Evolutionary conservation across 2,797 vertebrate genomes (phyloP), one percentile per base, ranked within the genome.

Genomic region (Phyllotis vaccarum): DNA sequence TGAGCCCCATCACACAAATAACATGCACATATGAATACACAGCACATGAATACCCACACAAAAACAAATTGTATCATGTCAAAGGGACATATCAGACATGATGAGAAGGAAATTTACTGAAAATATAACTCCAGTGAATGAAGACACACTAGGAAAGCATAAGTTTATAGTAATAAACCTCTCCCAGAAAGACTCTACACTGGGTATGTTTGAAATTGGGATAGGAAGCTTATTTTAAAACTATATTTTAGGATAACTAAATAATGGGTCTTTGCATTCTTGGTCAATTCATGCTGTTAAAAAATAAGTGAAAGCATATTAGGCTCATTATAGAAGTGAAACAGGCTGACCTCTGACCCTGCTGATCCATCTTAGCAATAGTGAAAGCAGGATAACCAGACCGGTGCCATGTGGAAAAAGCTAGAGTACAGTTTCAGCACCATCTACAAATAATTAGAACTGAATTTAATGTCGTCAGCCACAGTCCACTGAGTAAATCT

Each of bases 221-320:
- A 6, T 58, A 82, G 24, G 4, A n/a, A n/a, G n/a, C n/a, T n/a
- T n/a, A n/a, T n/a, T n/a, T n/a, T 49, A 40, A 79, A 68, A 5
- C 12, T 87, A 3, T 66, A 81, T 94, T 81, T 93, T 60, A 93
- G 34, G 22, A 8, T 78, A 83, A 79, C 31, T 74, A 92, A 91
- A 58, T 54, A 96, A 81, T 27, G 60, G 17, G 21, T 86, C 22
- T 92, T 8, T 80, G 11, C 6, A 60, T 12, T 3, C 24, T 14
- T 66, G 2, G 5, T 74, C 49, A 86, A 52, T 34, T 70, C 62
- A 54, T 46, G 40, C 60, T 86, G n/a, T 8, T 16, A 64, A 29
- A 29, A 86, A 60, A 62, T 34, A 49, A 27, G 66, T 81, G 60
- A 81, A 92, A 58, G 49, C 66, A 21, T 86, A 40, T 68, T 37